phyloP scores from a whole-genome alignment of 2,888 invertebrate species.

The Ischnus inquisitorius region DNA sequence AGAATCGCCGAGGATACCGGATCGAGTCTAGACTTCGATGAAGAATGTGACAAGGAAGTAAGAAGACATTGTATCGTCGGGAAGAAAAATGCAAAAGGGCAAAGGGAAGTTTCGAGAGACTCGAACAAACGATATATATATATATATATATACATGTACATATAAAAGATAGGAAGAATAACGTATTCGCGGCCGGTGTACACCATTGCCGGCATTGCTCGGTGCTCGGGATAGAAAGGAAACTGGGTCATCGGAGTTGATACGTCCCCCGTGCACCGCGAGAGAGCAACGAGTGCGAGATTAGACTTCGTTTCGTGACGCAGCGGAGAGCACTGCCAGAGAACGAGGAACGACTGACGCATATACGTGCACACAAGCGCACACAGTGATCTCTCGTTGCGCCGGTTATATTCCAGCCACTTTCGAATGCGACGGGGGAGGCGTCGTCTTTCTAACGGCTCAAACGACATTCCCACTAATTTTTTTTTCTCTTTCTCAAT shows the following conservation, averaged over 20 bases:
- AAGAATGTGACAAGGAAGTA: constrained; percentile 49
- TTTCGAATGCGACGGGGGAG: constrained; percentile 6
- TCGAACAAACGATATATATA: constrained; percentile 3
- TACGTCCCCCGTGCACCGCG: constrained; percentile 60
- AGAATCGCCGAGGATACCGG: constrained; percentile 71
- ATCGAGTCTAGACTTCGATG: constrained; percentile 45
- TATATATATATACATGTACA: not conserved
- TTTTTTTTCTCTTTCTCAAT: not conserved
- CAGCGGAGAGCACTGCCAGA: constrained; percentile 28
- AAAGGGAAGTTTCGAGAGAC: constrained; percentile 26
- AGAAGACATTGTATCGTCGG: constrained; percentile 37
- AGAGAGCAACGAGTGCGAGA: constrained; percentile 53
- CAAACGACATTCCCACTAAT: not conserved
- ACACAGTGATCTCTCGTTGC: constrained; percentile 18
- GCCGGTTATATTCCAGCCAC: constrained; percentile 31
- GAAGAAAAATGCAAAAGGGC: constrained; percentile 14
- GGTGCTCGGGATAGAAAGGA: constrained; percentile 54
- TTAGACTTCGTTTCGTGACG: constrained; percentile 67
- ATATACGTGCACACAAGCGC: too few relatives aligned
- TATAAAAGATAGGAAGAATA: constrained; percentile 25
- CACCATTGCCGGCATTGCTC: constrained; percentile 38
- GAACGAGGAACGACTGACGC: constrained; percentile 32
- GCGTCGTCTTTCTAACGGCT: not conserved
- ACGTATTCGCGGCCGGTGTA: constrained; percentile 36
- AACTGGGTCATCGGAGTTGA: constrained; percentile 66